Conservation (phyloP, 2,888 invertebrate genomes). For the Standfussiana lucernea region DNA sequence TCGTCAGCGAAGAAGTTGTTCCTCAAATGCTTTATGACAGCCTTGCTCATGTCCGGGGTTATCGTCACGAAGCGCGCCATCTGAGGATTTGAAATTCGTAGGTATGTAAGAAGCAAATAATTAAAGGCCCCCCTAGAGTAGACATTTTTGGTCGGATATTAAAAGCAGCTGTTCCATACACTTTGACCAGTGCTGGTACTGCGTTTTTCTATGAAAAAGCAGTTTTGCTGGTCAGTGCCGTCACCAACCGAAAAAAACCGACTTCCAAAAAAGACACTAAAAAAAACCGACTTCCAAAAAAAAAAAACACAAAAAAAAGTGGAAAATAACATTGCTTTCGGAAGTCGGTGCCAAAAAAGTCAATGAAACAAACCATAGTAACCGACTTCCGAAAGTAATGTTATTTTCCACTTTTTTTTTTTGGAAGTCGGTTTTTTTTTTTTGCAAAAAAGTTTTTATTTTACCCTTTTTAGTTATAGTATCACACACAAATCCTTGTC, state of each 20-base stretch:
- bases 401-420: no score
- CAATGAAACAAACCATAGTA: no score
- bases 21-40: slow-evolving; percentile 93
- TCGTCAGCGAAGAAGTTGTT: slow-evolving; percentile 95
- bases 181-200: background rate
- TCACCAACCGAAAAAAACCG: background rate
- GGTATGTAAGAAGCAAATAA: background rate
- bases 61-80: slow-evolving; percentile 82
- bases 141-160: background rate
- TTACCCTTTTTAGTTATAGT: no score
- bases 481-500: no score
- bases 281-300: no score
- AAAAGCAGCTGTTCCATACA: background rate
- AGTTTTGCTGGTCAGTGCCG: background rate
- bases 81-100: slow-evolving; percentile 9
- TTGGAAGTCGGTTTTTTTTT: no score
- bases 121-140: background rate
- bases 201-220: background rate
- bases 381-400: no score
- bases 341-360: no score
- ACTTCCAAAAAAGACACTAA: no score
- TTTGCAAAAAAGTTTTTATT: no score
- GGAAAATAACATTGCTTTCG: no score
- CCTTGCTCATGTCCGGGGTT: slow-evolving; percentile 85
- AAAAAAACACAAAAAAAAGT: no score